A percentile compares a stretch with the other conserved stretches of the same genome.
Evolutionary conservation across 1,140 invertebrate species (phyloP).

Genomic region (Sesamia nonagrioides): DNA sequence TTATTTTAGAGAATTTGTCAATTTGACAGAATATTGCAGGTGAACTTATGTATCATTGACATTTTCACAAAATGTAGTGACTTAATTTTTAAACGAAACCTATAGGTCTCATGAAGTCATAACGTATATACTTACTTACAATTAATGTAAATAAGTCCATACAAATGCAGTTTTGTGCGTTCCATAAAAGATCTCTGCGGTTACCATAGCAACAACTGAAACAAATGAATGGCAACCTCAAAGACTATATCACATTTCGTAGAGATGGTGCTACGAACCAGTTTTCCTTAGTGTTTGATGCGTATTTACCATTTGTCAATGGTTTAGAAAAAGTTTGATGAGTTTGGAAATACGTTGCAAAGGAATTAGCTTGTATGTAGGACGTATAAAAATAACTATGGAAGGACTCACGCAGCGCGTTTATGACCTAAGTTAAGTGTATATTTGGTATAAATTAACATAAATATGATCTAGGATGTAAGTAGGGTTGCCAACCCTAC

Average conservation of each 20-base stretch:
- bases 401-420: neutral
- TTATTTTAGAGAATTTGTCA: no score
- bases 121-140: no score
- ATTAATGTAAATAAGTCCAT: neutral
- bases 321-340: neutral
- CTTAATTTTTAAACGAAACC: neutral
- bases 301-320: conserved; percentile 6
- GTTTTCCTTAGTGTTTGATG: conserved; percentile 39
- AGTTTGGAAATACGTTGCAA: neutral
- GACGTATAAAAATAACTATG: neutral
- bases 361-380: neutral
- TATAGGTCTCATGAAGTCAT: neutral
- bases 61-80: no score
- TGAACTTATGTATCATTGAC: no score
- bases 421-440: conserved; percentile 7
- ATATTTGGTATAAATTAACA: conserved; percentile 7
- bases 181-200: neutral
- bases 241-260: conserved; percentile 19
- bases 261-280: conserved; percentile 24
- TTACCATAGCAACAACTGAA: conserved; percentile 9
- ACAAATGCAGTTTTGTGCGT: conserved; percentile 1
- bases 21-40: no score
- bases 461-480: neutral
- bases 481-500: no score
- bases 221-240: conserved; percentile 32